Percentiles rank a stretch among this genome's conserved stretches.
These are phyloP conservation scores for Rhincodon typus DNA, from an alignment of 2,797 vertebrate genomes.

Conservation along the genomic window DNA sequence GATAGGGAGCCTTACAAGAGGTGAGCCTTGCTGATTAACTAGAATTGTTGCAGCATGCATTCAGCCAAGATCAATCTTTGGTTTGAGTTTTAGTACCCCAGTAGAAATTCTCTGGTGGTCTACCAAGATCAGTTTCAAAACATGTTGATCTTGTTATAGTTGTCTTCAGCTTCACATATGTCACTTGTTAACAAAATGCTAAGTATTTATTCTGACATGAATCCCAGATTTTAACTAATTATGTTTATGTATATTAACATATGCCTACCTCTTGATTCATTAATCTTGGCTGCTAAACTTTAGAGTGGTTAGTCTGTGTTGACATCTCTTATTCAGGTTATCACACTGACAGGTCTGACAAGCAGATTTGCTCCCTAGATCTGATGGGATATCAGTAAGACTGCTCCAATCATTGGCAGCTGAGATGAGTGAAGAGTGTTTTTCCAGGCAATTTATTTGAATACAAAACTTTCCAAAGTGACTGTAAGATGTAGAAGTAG, in stretches of 20 bases:
- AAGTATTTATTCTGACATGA: not conserved
- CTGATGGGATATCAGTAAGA: not conserved
- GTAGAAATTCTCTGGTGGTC: not conserved
- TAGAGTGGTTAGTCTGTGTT: not conserved
- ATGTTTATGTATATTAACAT: not conserved
- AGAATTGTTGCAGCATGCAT: not conserved
- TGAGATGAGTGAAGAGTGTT: not conserved
- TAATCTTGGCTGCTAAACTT: not conserved
- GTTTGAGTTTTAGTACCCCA: not conserved
- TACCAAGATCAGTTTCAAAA: not conserved
- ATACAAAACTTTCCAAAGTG: too few relatives aligned
- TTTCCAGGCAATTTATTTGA: not conserved
- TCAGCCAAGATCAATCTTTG: not conserved
- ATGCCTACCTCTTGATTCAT: not conserved
- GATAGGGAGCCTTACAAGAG: not conserved
- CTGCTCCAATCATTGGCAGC: not conserved
- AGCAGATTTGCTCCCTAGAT: not conserved
- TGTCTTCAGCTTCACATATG: not conserved
- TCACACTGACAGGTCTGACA: not conserved
- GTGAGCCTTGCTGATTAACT: not conserved
- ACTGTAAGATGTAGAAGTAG: too few relatives aligned
- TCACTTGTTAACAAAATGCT: not conserved
- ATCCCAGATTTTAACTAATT: slow-evolving; percentile 23
- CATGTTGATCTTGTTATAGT: not conserved
- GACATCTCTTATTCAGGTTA: not conserved